Percentiles rank a stretch among this genome's conserved stretches.
These are phyloP conservation scores for Dicranocentrus wangi DNA, from an alignment of 2,888 invertebrate genomes.

Conservation along the genomic window DNA sequence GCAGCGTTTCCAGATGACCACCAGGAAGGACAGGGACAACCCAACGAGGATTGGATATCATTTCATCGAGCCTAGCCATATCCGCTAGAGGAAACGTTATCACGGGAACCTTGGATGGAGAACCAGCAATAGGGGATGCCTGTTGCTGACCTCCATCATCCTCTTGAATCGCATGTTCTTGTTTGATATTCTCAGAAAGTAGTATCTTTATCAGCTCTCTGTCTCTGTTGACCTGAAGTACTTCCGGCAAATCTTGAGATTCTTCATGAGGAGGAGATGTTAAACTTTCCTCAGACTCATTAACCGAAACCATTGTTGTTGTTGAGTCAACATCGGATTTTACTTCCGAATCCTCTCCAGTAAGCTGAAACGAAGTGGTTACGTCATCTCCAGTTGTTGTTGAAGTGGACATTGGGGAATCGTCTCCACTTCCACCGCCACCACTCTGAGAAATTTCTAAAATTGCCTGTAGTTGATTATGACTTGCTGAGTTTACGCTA, in stretches of 20 bases:
- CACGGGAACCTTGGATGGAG: conserved; percentile 44
- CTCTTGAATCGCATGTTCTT: conserved; percentile 35
- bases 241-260: conserved; percentile 43
- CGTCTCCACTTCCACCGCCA: conserved; percentile 36
- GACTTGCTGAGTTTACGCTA: conserved; percentile 37
- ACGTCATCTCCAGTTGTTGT: conserved; percentile 51
- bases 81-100: conserved; percentile 86
- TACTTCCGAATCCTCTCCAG: conserved; percentile 46
- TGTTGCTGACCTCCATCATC: conserved; percentile 44
- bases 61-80: conserved; percentile 91
- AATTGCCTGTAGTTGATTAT: conserved; percentile 45
- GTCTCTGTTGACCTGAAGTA: not conserved
- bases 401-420: conserved; percentile 55
- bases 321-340: conserved; percentile 60
- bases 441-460: conserved; percentile 36
- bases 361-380: conserved; percentile 35
- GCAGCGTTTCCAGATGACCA: conserved; percentile 93
- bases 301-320: conserved; percentile 54
- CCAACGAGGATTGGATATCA: conserved; percentile 96
- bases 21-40: conserved; percentile 97
- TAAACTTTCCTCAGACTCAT: conserved; percentile 55
- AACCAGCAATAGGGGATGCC: conserved; percentile 34
- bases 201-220: conserved; percentile 35
- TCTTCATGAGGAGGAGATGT: conserved; percentile 39
- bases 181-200: conserved; percentile 36